Base-by-base conservation (phyloP, 1,140 invertebrate species). In the Sweltsa coloradensis region DNA sequence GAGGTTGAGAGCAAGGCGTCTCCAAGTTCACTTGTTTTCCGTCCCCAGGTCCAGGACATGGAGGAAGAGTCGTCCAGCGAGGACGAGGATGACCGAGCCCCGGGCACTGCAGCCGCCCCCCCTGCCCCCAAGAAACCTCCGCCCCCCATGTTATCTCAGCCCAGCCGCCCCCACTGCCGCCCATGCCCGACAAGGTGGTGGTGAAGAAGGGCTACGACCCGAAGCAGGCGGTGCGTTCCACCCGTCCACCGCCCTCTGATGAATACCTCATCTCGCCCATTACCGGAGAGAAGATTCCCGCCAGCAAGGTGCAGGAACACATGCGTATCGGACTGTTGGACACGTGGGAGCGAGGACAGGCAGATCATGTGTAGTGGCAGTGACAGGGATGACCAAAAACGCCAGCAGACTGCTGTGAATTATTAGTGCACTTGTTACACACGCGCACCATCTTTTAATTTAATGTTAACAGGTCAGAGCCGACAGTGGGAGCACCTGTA, bases 191-290 rank as follows among this genome's bases (percentile, higher is more conserved):
- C 60, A 90, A 94, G 60, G 93, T 98, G 34, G 75, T 99, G 25
- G 90, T 99, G 45, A 91, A 93, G 59, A 95, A 94, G 63, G 80
- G 81, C 45, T 99, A 99, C 61, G 89, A 99, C 79, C 96, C 96
- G 0, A 97, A 97, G 69, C 83, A 81, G 61, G 72, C 73, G 21
- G 66, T 72, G 3, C 77, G 81, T 55, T 68, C 74, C 9, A 60
- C 72, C 3, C 57, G 75, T 6, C 70, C 76, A 5, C 67, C 66
- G 13, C 69, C 73, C 31, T 66, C 76, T 9, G 94, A 98, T 60
- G 89, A 95, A 56, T 97, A 83, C 69, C 76, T 99, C 14, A 92
- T 99, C 47, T 99, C 96, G 2, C 96, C 96, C 0, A 92, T 99
- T 55, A 99, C 95, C 18, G 93, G 93, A 27, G 96, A 99, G 62